Evolutionary conservation across 2,888 invertebrate species (phyloP), one percentile per base, ranked within the genome.

Genomic region (Patella depressa): DNA sequence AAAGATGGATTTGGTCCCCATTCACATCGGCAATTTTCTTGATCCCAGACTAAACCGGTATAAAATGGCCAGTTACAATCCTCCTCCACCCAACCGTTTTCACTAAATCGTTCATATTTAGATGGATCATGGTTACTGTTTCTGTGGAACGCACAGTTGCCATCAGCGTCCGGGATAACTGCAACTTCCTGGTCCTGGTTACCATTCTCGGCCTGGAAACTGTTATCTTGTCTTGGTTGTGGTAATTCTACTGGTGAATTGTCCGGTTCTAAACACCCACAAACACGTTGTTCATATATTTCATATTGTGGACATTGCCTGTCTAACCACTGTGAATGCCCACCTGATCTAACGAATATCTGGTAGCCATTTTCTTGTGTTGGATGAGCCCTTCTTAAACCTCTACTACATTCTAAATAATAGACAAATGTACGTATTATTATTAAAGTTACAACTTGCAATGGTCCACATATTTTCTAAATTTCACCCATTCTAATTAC

Each of bases 41-140:
- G 86, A 57, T 80, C 81, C 86, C 86, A 87, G 19, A 87, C 75
- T n/a, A 87, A 82, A 7, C 85, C 85, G 3, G 79, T 75, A 72
- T 83, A 80, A 76, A 80, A 80, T 0, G 83, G 83, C 80, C 80
- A 83, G 78, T 83, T 83, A 34, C 83, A 83, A 78, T 83, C 81
- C 53, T 79, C 78, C 15, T 72, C 53, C 55, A 79, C 65, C 83
- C 83, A 83, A 14, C 81, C 76, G 4, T 77, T 74, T 29, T 81
- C 81, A 9, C 79, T 72, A 80, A 77, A 78, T 24, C 81, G 75
- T 70, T 80, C 79, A 54, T 80, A 83, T 45, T 73, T 70, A 14
- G 75, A 71, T 0, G 78, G 77, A 15, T 34, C 45, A 29, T 45
- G 14, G 14, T 7, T 53, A 24, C 59, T 45, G 29, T 45, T 15